Evolutionary conservation across 2,113 vertebrate genomes (phyloP), one percentile per base, ranked within the genome.

Genomic region (Oenanthe oenanthe): DNA sequence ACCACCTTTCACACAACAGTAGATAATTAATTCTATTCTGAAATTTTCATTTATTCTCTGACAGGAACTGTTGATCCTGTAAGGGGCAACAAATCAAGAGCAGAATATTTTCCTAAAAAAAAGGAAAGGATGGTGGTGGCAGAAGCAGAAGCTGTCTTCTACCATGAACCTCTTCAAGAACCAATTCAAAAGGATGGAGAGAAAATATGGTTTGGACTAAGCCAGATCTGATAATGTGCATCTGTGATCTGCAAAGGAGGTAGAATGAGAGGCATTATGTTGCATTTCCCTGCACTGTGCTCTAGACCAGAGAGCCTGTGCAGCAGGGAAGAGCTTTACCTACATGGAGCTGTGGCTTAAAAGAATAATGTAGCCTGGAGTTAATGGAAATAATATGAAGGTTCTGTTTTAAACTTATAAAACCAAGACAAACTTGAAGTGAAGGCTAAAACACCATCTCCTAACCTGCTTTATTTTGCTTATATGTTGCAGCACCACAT

Each of bases 371-470:
- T 32, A 86, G 79, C 38, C 82, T 53, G 79, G 38, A 93, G 60
- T 80, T 90, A 92, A 83, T 38, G 57, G 82, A 89, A 95, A 74
- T 77, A 89, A 92, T 74, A 63, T 12, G 36, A 92, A 90, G 31
- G 31, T 50, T 93, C 79, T 92, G 68, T 86, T 84, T 90, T 88
- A 40, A 88, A 78, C 67, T 67, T 91, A 56, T 48, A 71, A 90
- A 97, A 90, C 16, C 13, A 91, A 92, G 77, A 94, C 67, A 87
- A 92, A 92, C 76, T 91, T 81, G 80, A 92, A 91, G 74, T 53
- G 76, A 88, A 94, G 60, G 71, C 81, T 85, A 79, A 95, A 94
- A 74, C 86, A 83, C 45, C 73, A 72, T 85, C 76, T 88, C 56
- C 71, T 93, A 88, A 94, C 68, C 74, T 87, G 75, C 63, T 95